Base-by-base conservation (phyloP, 2,888 invertebrate species). In the Nesidiocoris tenuis region DNA sequence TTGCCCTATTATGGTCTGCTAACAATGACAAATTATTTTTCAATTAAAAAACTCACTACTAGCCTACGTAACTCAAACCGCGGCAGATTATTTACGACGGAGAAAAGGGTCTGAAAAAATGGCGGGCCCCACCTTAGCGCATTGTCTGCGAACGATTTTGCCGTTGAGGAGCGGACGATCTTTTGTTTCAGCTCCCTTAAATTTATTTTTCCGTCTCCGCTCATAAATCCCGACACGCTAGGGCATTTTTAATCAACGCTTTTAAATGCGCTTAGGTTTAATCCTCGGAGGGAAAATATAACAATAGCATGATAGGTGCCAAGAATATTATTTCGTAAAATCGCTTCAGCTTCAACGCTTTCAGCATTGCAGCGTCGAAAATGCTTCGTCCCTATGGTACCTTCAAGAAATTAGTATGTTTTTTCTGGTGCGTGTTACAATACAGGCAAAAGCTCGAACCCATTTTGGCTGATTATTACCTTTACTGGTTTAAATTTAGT, bases 121-220 rank as follows among this genome's bases (percentile, higher is more conserved):
- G 3, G 12, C 3, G 39, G 39, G 39, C 39, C 12, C 12, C 12
- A 39, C 12, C 39, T 39, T 39, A 39, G 3, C 12, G 3, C 12
- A 7, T 39, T 39, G 39, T 39, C 12, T 12, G 39, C 12, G 5
- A 12, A 39, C 39, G 5, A 7, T 39, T 39, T 39, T 39, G 39
- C 12, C 39, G n/a, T n/a, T n/a, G 12, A 17, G 25, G 17, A 24
- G n/a, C n/a, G 24, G 22, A 17, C 64, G 5, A 23, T 2, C 64
- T 24, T 64, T 64, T 64, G n/a, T 64, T 23, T 64, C 12, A 16
- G 24, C 17, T 24, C 25, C 25, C 64, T 24, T 64, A 1, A 64
- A 25, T 64, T 64, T 63, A 22, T 63, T 63, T 64, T 25, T 24
- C n/a, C 25, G 9, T 24, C 1, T 24, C n/a, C 39, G 39, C 39